Percentiles rank a stretch among this genome's conserved stretches.
Conservation (phyloP, 2,888 invertebrate genomes). For the Calameuta pallipes region DNA sequence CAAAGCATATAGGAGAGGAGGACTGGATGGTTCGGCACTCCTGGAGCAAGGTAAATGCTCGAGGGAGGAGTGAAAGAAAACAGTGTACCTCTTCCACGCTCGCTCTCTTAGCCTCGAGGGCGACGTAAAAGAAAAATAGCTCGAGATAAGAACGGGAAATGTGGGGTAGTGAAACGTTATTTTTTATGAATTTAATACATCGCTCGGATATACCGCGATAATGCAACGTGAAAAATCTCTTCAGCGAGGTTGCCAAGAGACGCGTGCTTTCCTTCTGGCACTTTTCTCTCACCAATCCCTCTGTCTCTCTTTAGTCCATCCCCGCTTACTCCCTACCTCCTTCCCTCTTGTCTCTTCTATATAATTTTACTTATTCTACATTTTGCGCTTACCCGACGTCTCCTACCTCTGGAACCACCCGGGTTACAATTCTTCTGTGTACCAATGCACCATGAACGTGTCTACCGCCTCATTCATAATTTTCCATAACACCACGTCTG, state of each 20-base stretch:
- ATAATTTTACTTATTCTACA: neutral
- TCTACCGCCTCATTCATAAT: neutral
- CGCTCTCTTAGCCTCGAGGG: conserved; percentile 16
- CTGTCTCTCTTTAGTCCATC: neutral
- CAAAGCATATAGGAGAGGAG: neutral
- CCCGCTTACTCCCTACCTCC: neutral
- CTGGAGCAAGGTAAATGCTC: conserved; percentile 7
- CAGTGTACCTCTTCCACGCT: conserved; percentile 11
- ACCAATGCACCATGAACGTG: neutral
- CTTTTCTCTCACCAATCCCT: neutral
- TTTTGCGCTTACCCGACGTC: neutral
- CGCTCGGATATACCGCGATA: conserved; percentile 9
- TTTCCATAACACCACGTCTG: neutral
- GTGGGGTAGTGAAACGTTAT: conserved; percentile 20
- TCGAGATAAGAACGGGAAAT: conserved; percentile 17
- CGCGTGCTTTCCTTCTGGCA: conserved; percentile 1
- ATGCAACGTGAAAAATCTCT: conserved; percentile 3
- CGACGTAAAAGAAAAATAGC: conserved; percentile 19
- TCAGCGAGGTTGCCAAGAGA: neutral
- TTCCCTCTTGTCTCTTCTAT: neutral
- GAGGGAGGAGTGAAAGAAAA: conserved; percentile 16
- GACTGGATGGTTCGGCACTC: conserved; percentile 1
- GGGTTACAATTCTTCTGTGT: neutral
- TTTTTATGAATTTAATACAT: conserved; percentile 15
- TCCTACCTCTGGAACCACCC: neutral